Conservation (phyloP, 2,888 invertebrate species). For the Nowickia ferox region DNA sequence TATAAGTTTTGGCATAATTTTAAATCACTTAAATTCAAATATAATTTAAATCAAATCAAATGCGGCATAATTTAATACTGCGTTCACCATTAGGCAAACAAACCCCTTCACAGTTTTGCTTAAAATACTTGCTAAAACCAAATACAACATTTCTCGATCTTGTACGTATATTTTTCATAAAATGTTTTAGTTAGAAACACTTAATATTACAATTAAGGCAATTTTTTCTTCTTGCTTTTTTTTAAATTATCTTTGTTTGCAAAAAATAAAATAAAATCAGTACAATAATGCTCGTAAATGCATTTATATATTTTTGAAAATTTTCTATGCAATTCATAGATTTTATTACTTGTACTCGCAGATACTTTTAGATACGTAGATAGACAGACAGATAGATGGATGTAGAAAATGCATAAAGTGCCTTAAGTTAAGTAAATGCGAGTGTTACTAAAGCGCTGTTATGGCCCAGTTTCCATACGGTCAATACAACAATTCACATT, state of each 20-base stretch:
- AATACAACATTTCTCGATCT: not conserved
- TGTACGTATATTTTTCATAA: conserved; percentile 1
- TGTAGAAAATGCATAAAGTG: conserved; percentile 50
- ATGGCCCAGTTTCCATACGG: conserved; percentile 70
- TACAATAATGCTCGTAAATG: conserved; percentile 28
- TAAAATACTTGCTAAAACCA: not conserved
- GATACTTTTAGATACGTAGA: conserved; percentile 40
- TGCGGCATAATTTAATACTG: conserved; percentile 38
- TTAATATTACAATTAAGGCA: conserved; percentile 69
- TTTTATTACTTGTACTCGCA: conserved; percentile 28
- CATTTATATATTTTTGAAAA: conserved; percentile 16
- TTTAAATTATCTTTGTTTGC: conserved; percentile 1
- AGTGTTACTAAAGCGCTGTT: conserved; percentile 56
- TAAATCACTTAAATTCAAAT: conserved; percentile 57
- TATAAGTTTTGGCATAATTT: conserved; percentile 36
- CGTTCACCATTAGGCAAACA: not conserved
- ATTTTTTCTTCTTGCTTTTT: conserved; percentile 16
- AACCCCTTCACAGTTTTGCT: conserved; percentile 9
- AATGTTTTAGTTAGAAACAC: conserved; percentile 43
- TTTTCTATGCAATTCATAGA: conserved; percentile 41
- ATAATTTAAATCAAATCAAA: conserved; percentile 37
- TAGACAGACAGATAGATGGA: conserved; percentile 53
- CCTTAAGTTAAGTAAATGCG: conserved; percentile 46
- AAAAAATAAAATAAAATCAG: not conserved
- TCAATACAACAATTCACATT: conserved; percentile 68